Evolutionary conservation across 2,797 vertebrate genomes (phyloP).

Genomic region (Anas georgica): DNA sequence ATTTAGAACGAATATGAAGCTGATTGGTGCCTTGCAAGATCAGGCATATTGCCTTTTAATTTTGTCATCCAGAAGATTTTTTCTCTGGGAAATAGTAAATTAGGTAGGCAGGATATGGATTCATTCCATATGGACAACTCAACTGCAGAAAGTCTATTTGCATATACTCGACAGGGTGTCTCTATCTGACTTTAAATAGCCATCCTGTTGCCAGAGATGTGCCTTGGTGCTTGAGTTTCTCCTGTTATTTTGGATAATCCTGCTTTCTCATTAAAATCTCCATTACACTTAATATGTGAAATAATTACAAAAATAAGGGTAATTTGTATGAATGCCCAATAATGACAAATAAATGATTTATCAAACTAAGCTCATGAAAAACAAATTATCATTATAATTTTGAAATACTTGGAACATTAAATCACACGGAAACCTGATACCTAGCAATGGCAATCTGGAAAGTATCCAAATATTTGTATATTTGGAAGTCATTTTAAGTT

Average conservation of each 20-base stretch:
- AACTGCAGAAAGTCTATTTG: constrained; percentile 23
- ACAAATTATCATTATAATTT: neutral
- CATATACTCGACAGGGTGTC: neutral
- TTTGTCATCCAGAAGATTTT: constrained; percentile 6
- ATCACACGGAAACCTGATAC: neutral
- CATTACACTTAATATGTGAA: neutral
- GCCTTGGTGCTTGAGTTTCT: neutral
- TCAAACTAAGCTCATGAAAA: neutral
- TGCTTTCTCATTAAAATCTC: constrained; percentile 18
- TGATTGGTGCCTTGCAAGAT: constrained; percentile 51
- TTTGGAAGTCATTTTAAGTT: neutral
- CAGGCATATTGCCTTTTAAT: constrained; percentile 29
- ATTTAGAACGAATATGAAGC: neutral
- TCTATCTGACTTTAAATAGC: constrained; percentile 16
- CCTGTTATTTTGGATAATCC: neutral
- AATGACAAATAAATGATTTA: neutral
- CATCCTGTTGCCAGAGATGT: neutral
- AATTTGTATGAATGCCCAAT: neutral
- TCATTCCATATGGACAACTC: constrained; percentile 15
- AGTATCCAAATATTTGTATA: neutral
- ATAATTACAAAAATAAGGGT: neutral
- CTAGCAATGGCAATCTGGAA: neutral
- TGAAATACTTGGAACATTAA: neutral
- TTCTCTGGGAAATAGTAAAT: constrained; percentile 15
- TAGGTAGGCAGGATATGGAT: neutral